Conservation (phyloP, 2,888 invertebrate species). For the Temnothorax ravouxi region DNA sequence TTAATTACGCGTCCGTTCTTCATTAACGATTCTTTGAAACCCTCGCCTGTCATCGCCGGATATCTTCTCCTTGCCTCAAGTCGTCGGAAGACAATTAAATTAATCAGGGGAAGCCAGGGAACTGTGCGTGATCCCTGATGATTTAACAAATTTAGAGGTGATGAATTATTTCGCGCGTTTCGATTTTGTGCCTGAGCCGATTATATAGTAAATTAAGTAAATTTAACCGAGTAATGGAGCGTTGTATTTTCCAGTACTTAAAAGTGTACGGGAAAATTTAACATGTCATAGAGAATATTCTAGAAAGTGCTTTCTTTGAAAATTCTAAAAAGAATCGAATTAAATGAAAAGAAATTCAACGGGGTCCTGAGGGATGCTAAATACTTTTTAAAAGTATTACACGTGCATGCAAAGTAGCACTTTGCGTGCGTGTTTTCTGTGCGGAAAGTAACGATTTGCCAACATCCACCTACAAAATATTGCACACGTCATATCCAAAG, state of each 20-base stretch:
- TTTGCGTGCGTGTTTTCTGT: no score
- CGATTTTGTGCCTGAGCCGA: not conserved
- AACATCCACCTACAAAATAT: no score
- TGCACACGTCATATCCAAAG: no score
- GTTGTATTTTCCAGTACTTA: not conserved
- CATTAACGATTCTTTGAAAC: conserved; percentile 26
- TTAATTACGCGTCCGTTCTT: conserved; percentile 29
- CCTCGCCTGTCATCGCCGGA: conserved; percentile 6
- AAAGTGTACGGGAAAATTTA: not conserved
- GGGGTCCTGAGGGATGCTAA: not conserved
- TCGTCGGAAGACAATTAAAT: conserved; percentile 37
- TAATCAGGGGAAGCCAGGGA: conserved; percentile 18
- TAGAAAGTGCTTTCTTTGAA: not conserved
- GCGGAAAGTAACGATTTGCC: no score
- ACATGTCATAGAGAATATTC: not conserved
- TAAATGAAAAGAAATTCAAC: not conserved
- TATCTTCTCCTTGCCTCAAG: conserved; percentile 7
- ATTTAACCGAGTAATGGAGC: not conserved
- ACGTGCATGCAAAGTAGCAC: no score
- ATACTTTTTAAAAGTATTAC: not conserved
- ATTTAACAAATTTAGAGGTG: conserved; percentile 11
- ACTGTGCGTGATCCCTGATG: conserved; percentile 4
- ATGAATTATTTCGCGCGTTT: not conserved
- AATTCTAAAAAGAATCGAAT: not conserved
- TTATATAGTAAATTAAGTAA: not conserved